phyloP scores from a whole-genome alignment of 2,888 invertebrate genomes.

The Toxonevra muliebris region DNA sequence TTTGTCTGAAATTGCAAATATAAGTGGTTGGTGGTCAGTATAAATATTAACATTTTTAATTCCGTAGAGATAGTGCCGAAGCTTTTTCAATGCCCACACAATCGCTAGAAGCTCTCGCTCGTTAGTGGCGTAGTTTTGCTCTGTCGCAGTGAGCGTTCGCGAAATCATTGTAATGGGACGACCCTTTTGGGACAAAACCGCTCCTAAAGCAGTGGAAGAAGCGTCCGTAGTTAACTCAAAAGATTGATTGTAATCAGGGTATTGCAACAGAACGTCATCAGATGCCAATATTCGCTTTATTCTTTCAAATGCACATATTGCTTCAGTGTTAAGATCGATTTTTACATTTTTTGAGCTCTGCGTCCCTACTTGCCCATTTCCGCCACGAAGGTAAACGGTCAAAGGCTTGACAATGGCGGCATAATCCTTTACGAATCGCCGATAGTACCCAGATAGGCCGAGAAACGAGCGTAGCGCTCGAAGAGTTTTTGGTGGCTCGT shows the following conservation, averaged over 20 bases:
- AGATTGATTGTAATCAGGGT: constrained; percentile 24
- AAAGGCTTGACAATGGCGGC: constrained; percentile 32
- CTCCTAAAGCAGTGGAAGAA: constrained; percentile 24
- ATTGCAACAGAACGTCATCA: constrained; percentile 24
- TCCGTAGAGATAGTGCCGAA: constrained; percentile 57
- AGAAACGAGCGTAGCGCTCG: constrained; percentile 26
- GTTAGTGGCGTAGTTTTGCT: constrained; percentile 39
- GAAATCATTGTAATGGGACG: constrained; percentile 37
- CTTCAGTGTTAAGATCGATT: constrained; percentile 29
- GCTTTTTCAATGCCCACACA: constrained; percentile 46
- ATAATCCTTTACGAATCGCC: too few relatives aligned
- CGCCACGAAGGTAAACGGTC: constrained; percentile 25
- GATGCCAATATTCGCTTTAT: constrained; percentile 28
- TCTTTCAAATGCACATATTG: constrained; percentile 28
- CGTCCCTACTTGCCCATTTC: constrained; percentile 24
- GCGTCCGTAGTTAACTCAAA: constrained; percentile 34
- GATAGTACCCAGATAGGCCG: constrained; percentile 29
- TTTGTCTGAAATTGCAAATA: too few relatives aligned
- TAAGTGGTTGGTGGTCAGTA: too few relatives aligned
- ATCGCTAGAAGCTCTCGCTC: constrained; percentile 30
- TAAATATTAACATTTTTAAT: constrained; percentile 38
- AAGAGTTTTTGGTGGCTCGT: constrained; percentile 26
- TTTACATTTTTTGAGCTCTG: constrained; percentile 31
- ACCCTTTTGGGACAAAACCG: constrained; percentile 35
- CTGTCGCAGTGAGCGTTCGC: constrained; percentile 31